Conservation (phyloP, 2,888 invertebrate genomes). For the Azorinus chamasolen region DNA sequence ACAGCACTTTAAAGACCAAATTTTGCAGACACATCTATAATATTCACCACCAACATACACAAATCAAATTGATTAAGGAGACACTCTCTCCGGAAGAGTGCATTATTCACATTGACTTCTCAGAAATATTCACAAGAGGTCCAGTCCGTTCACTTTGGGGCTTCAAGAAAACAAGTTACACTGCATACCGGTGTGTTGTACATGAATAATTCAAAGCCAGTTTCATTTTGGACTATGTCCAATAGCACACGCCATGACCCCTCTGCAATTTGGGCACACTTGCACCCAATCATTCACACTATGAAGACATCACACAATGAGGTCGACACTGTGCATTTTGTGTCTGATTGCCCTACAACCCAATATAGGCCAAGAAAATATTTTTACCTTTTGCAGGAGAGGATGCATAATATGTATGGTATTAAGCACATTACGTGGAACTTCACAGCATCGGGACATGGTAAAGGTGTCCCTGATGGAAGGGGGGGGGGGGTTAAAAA, state of each 20-base stretch:
- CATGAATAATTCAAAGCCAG: background rate
- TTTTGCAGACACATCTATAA: slow-evolving; percentile 10
- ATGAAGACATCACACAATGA: no score
- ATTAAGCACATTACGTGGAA: slow-evolving; percentile 75
- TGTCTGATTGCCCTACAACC: slow-evolving; percentile 84
- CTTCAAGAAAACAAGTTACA: slow-evolving; percentile 47
- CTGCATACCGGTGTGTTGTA: slow-evolving; percentile 56
- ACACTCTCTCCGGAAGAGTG: background rate
- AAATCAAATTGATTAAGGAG: background rate
- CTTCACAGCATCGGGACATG: slow-evolving; percentile 82
- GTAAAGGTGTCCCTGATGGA: slow-evolving; percentile 82
- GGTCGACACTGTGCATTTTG: slow-evolving; percentile 44
- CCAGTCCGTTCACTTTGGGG: slow-evolving; percentile 57
- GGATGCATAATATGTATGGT: slow-evolving; percentile 62
- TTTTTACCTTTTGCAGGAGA: slow-evolving; percentile 71
- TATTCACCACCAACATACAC: slow-evolving; percentile 2
- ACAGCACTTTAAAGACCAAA: slow-evolving; percentile 3
- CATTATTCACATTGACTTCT: slow-evolving; percentile 29
- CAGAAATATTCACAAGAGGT: slow-evolving; percentile 46
- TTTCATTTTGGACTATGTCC: slow-evolving; percentile 80
- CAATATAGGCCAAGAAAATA: slow-evolving; percentile 84
- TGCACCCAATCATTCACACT: slow-evolving; percentile 74
- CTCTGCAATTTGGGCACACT: slow-evolving; percentile 85
- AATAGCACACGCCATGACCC: slow-evolving; percentile 81
- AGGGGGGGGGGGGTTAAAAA: slow-evolving; percentile 77